Percentiles rank a stretch among this genome's conserved stretches.
These are phyloP conservation scores for Procambarus virginalis DNA, from an alignment of 1,140 invertebrate species.

Conservation along the genomic window DNA sequence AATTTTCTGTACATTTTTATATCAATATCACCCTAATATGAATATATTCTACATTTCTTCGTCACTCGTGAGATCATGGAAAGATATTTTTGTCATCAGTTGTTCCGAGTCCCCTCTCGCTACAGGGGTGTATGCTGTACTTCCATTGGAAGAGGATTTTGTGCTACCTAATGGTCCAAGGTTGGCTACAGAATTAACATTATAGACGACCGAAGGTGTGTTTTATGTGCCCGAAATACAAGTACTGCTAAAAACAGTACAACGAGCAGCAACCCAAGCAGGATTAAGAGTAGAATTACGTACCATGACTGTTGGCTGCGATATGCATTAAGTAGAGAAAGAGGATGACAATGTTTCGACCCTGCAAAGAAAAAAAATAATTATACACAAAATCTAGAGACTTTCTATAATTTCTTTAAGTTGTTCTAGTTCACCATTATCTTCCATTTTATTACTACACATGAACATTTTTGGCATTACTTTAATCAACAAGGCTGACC, in stretches of 20 bases:
- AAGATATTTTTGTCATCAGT: constrained; percentile 42
- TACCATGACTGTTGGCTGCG: constrained; percentile 46
- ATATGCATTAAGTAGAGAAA: constrained; percentile 18
- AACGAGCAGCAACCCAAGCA: constrained; percentile 29
- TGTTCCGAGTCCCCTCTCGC: constrained; percentile 18
- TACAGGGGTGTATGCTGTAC: constrained; percentile 11
- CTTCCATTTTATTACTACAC: too few relatives aligned
- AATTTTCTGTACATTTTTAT: not conserved
- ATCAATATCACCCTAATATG: not conserved
- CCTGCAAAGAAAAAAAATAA: constrained; percentile 19
- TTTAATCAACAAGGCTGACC: too few relatives aligned
- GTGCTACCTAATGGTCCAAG: not conserved
- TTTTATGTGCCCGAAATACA: constrained; percentile 21
- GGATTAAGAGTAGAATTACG: constrained; percentile 5
- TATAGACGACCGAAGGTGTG: not conserved
- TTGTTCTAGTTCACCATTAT: too few relatives aligned
- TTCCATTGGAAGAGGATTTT: constrained; percentile 30
- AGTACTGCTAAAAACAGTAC: constrained; percentile 44
- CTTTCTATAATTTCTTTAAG: too few relatives aligned
- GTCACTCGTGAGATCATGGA: constrained; percentile 55
- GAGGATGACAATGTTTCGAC: constrained; percentile 42
- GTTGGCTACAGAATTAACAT: not conserved
- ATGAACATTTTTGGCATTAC: too few relatives aligned
- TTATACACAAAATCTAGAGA: not conserved
- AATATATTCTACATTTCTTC: constrained; percentile 31